Evolutionary conservation across 2,797 vertebrate species (phyloP), one percentile per base, ranked within the genome.

Genomic region (Emydoidea blandingii): DNA sequence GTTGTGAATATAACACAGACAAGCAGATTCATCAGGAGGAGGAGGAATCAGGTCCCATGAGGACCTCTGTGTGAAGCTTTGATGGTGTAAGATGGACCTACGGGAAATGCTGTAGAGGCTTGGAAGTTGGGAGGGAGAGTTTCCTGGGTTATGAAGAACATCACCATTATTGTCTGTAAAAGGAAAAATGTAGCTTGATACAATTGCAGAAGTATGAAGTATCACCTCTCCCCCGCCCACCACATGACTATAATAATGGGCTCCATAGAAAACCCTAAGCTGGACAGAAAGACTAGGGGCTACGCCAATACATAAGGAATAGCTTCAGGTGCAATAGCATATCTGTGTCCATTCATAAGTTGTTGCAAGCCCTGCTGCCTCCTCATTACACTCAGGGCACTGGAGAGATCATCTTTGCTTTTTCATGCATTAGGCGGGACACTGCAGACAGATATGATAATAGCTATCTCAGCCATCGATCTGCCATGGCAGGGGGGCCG

Each of bases 1-100:
- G 16, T 21, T 72, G n/a, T 23, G 65, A 72, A 37, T 19, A 12
- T 72, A 72, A n/a, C 23, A n/a, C 23, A 54, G 41, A 8, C 1
- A 34, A 11, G 12, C 83, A 93, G 29, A 44, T 81, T 25, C 11
- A 34, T 25, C 18, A 72, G 85, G 57, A 76, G 65, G 41, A 41
- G 79, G 34, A 1, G 65, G 65, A 72, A 41, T 72, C 8, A 37
- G 10, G 19, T 12, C 65, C 65, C 65, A 72, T 23, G 8, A 21
- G 54, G 18, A 34, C 54, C 29, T 4, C 47, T 3, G 1, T 56
- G 89, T 62, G 15, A 15, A 83, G 52, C 86, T 19, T 14, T 62
- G 59, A 44, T 4, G 7, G 54, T 41, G 41, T 1, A 3, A 57
- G 12, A 29, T 80, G 1, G 0, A 0, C 3, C 76, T 41, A 23